Evolutionary conservation across 2,113 vertebrate genomes (phyloP).

Genomic region (Carassius auratus): DNA sequence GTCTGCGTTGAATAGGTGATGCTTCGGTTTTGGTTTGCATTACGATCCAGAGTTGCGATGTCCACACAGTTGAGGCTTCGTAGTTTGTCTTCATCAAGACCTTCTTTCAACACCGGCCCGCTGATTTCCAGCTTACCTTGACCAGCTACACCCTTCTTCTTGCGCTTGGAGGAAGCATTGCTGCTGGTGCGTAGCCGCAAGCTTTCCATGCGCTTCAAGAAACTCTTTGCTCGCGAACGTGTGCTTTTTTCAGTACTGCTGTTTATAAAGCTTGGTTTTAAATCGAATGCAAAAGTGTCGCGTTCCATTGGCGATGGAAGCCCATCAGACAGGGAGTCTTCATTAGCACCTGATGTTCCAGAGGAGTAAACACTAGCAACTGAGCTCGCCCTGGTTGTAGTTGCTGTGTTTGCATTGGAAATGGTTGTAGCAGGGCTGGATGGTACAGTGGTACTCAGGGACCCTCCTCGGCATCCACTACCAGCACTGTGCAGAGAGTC

Average conservation of each 20-base stretch:
- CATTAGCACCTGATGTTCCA: slow-evolving; percentile 78
- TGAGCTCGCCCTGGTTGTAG: slow-evolving; percentile 84
- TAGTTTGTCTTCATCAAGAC: slow-evolving; percentile 89
- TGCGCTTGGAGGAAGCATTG: slow-evolving; percentile 79
- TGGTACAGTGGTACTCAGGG: slow-evolving; percentile 60
- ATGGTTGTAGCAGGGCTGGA: slow-evolving; percentile 48
- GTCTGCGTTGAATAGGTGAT: slow-evolving; percentile 93
- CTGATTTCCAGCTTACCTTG: slow-evolving; percentile 92
- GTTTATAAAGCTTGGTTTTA: slow-evolving; percentile 69
- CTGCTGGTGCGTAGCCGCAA: slow-evolving; percentile 87
- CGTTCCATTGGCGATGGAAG: slow-evolving; percentile 85
- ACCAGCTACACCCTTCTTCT: slow-evolving; percentile 66
- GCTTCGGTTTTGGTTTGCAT: slow-evolving; percentile 81
- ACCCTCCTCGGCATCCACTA: slow-evolving; percentile 73
- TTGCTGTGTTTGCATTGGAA: slow-evolving; percentile 59
- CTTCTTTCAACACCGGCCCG: slow-evolving; percentile 88
- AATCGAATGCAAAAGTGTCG: slow-evolving; percentile 81
- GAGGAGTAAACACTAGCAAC: slow-evolving; percentile 89
- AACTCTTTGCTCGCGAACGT: slow-evolving; percentile 90
- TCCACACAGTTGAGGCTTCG: slow-evolving; percentile 92
- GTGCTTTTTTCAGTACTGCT: slow-evolving; percentile 62
- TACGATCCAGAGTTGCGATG: slow-evolving; percentile 83
- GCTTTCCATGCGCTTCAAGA: slow-evolving; percentile 97
- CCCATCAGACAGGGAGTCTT: slow-evolving; percentile 87
- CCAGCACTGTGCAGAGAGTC: slow-evolving; percentile 85